These are phyloP conservation scores for Opisthograptis luteolata DNA, from an alignment of 2,888 invertebrate species.

Conservation along the genomic window DNA sequence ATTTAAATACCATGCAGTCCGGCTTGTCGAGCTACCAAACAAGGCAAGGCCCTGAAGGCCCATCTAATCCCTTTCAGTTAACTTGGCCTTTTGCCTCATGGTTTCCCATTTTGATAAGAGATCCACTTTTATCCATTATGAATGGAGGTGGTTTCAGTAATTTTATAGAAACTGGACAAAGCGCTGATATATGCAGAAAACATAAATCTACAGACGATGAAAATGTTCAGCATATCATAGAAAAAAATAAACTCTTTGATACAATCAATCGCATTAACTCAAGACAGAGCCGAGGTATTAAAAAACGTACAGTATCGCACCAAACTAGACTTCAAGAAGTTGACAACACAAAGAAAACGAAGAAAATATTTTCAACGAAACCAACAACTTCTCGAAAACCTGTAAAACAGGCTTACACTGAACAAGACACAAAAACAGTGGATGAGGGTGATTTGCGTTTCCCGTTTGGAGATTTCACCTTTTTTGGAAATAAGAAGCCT, in stretches of 20 bases:
- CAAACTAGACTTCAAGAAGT: constrained; percentile 48
- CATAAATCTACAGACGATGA: constrained; percentile 53
- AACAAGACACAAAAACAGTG: constrained; percentile 52
- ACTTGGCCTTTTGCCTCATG: constrained; percentile 80
- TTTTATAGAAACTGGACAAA: constrained; percentile 85
- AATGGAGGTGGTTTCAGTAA: constrained; percentile 80
- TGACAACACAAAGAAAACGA: constrained; percentile 47
- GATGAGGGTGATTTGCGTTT: constrained; percentile 41
- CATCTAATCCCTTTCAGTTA: constrained; percentile 53
- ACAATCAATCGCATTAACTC: constrained; percentile 33
- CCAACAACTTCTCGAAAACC: constrained; percentile 52
- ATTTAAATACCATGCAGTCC: constrained; percentile 45
- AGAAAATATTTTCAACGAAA: constrained; percentile 56
- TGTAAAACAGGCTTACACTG: constrained; percentile 43
- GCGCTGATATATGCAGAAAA: constrained; percentile 79
- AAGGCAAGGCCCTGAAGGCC: constrained; percentile 53
- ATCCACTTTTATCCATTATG: constrained; percentile 80
- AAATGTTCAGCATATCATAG: constrained; percentile 19
- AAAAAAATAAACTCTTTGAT: constrained; percentile 23
- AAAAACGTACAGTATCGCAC: constrained; percentile 60
- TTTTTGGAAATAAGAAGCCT: constrained; percentile 49
- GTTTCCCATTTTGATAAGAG: constrained; percentile 84
- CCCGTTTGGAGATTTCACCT: constrained; percentile 36
- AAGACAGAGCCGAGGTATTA: constrained; percentile 62
- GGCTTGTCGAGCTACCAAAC: constrained; percentile 35